A percentile compares a stretch with the other conserved stretches of the same genome.
Evolutionary conservation across 2,888 invertebrate genomes (phyloP).

Genomic region (Cancer borealis): DNA sequence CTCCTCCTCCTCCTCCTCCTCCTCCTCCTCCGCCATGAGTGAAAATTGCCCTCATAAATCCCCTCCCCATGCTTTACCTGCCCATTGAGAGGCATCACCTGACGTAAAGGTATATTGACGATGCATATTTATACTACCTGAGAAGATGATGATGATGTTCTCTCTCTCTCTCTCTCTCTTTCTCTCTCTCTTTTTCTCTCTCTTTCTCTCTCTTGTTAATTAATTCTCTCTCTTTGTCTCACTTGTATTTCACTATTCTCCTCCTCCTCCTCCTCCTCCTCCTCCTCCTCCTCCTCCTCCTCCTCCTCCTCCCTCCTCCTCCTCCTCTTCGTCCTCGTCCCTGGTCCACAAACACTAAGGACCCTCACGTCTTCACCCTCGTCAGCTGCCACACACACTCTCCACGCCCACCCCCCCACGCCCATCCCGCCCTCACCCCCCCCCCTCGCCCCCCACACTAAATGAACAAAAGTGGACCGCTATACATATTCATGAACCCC

Average conservation of each 20-base stretch:
- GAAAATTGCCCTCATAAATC: too few species aligned
- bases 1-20: too few species aligned
- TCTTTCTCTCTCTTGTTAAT: neutral
- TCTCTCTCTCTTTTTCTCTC: neutral
- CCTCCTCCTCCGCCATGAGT: too few species aligned
- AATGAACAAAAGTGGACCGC: neutral
- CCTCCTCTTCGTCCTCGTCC: neutral
- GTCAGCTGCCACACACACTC: neutral
- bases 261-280: neutral
- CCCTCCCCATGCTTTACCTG: too few species aligned
- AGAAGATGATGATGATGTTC: neutral
- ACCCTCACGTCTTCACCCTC: neutral
- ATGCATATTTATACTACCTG: too few species aligned
- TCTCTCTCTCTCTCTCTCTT: neutral
- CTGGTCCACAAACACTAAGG: slow-evolving; percentile 4
- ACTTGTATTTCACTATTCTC: neutral
- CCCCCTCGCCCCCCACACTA: neutral
- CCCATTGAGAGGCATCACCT: too few species aligned
- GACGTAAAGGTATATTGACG: too few species aligned
- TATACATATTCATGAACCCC: neutral
- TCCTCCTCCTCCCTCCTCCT: neutral
- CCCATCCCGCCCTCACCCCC: neutral
- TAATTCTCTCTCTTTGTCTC: neutral
- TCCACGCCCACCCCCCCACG: neutral
- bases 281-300: neutral